These are phyloP conservation scores for Antechinus stuartii DNA, from an alignment of 2,113 vertebrate species.

Conservation along the genomic window DNA sequence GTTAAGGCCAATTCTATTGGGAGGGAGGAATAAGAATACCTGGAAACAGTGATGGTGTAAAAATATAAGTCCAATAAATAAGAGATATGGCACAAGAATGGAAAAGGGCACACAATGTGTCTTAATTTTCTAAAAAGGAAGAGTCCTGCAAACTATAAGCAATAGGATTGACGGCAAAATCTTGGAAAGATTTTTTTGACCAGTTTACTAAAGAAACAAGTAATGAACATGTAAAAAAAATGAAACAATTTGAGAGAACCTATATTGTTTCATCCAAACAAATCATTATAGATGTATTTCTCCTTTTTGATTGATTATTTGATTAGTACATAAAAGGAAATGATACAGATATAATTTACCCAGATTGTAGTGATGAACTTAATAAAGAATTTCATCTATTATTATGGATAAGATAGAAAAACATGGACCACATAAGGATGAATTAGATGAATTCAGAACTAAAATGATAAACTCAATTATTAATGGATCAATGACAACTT, in stretches of 20 bases:
- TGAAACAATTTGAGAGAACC: not conserved
- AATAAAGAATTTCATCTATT: not conserved
- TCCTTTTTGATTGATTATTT: not conserved
- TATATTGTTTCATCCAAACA: not conserved
- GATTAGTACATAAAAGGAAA: not conserved
- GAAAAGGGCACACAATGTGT: not conserved
- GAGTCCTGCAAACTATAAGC: not conserved
- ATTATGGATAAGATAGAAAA: not conserved
- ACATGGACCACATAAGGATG: not conserved
- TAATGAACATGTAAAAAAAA: not conserved
- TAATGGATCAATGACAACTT: not conserved
- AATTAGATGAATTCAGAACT: not conserved
- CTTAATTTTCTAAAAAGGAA: not conserved
- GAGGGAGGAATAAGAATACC: not conserved
- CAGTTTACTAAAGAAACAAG: not conserved
- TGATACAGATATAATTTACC: not conserved
- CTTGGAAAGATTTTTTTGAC: not conserved
- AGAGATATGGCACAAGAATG: not conserved
- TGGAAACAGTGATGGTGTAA: not conserved
- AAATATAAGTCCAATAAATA: not conserved
- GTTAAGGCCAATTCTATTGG: not conserved
- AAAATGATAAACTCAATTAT: not conserved
- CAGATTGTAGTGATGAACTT: not conserved
- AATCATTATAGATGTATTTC: not conserved
- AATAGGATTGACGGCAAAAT: not conserved